Evolutionary conservation across 2,888 invertebrate species (phyloP).

Genomic region (Bellardia pandia): DNA sequence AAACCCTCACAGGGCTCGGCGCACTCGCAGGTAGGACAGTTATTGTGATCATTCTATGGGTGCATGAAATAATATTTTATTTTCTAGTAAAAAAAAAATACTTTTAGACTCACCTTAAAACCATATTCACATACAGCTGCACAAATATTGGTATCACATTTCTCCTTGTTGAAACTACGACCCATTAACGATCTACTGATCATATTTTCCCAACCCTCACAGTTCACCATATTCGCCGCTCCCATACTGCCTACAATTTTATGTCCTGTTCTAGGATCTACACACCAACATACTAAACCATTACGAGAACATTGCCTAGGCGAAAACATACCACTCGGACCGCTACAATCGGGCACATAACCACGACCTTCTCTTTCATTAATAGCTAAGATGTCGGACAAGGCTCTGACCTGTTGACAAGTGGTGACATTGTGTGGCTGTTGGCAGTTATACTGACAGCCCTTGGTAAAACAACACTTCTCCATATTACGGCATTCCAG

Average conservation of each 20-base stretch:
- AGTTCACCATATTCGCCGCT: conserved; percentile 88
- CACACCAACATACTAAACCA: conserved; percentile 95
- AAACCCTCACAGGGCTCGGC: conserved; percentile 93
- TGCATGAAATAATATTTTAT: not conserved
- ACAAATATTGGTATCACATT: conserved; percentile 90
- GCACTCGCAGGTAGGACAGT: conserved; percentile 94
- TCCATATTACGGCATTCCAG: conserved; percentile 92
- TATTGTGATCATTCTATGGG: conserved; percentile 84
- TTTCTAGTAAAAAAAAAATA: not conserved
- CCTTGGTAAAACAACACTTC: conserved; percentile 91
- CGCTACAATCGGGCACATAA: conserved; percentile 92
- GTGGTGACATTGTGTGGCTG: conserved; percentile 90
- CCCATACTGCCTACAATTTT: conserved; percentile 93
- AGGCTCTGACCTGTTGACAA: conserved; percentile 91
- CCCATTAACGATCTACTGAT: conserved; percentile 83
- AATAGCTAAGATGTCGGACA: conserved; percentile 90
- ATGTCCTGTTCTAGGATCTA: conserved; percentile 89
- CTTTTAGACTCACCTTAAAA: conserved; percentile 86
- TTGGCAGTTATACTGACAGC: conserved; percentile 90
- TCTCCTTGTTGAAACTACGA: conserved; percentile 85
- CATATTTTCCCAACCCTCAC: conserved; percentile 85
- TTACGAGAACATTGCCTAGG: conserved; percentile 93
- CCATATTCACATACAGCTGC: conserved; percentile 94
- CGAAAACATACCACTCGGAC: conserved; percentile 88
- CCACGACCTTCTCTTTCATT: conserved; percentile 92